Base-by-base conservation (phyloP, 2,888 invertebrate genomes). In the Digitonthophagus gazella region DNA sequence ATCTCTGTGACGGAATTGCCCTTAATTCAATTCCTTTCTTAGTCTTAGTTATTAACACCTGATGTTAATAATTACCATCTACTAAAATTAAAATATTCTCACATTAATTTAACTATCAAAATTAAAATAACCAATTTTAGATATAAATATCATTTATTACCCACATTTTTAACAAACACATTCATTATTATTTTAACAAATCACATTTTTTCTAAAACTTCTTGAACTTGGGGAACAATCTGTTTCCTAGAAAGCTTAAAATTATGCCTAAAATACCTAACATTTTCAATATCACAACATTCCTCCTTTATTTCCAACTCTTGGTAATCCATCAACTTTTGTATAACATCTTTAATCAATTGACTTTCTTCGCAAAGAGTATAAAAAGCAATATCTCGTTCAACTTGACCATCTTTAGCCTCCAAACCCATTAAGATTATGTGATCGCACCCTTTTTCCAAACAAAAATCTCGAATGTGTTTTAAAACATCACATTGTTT, bases 221-320 rank as follows among this genome's bases (percentile, higher is more conserved):
- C 80, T 74, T 85, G 86, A 11, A 91, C 75, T 16, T 90, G 84
- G 0, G 91, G 90, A 68, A 91, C 81, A 72, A 91, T 87, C 76
- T 91, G 91, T 78, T 92, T 92, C 19, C 92, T 84, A 0, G 91
- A 88, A 0, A 87, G 86, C 58, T 84, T 82, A 0, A 88, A 77
- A 76, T 92, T 76, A 74, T 91, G 90, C 5, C 81, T 81, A 75
- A 86, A 88, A 74, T 88, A 86, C 5, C 78, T 73, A 63, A 87
- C 85, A 67, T 84, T 78, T 44, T 81, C 78, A 54, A 85, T 82
- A 64, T 79, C 78, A 55, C 83, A 79, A 54, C 79, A 77, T 0
- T 79, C 75, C 54, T 80, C 78, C 20, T 80, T 78, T 64, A 86
- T 77, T 61, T 74, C 71, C 44, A 71, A 61, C 1, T 72, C 74